Evolutionary conservation across 1,140 invertebrate genomes (phyloP).

Genomic region (Brachionus rotundiformis): DNA sequence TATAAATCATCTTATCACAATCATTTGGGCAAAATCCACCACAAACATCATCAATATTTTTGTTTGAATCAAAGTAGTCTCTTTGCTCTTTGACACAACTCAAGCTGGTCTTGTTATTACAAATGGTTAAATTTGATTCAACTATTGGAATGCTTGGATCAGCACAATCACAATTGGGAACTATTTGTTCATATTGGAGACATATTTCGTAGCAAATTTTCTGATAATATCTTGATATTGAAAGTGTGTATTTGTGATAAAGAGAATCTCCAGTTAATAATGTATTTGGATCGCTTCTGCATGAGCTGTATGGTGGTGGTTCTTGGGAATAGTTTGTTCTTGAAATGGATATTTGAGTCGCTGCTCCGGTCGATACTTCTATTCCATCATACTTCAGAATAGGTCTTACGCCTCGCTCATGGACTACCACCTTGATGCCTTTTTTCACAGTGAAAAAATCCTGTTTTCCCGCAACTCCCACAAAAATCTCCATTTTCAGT

Average conservation of each 20-base stretch:
- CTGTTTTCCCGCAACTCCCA: not conserved
- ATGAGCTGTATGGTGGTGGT: not conserved
- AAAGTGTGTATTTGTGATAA: not conserved
- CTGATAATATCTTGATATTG: slow-evolving; percentile 2
- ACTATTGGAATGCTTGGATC: slow-evolving; percentile 24
- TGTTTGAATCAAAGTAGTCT: slow-evolving; percentile 18
- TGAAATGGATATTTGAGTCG: not conserved
- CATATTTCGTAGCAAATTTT: slow-evolving; percentile 42
- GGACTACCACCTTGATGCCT: slow-evolving; percentile 11
- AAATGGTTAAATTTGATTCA: not conserved
- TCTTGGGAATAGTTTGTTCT: not conserved
- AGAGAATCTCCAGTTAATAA: not conserved
- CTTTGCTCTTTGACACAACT: slow-evolving; percentile 4
- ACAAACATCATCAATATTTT: slow-evolving; percentile 47
- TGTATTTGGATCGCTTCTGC: not conserved
- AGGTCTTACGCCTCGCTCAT: not conserved
- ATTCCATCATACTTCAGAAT: slow-evolving; percentile 39
- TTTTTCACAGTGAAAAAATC: not conserved
- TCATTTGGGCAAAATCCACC: not conserved
- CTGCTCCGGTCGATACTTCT: not conserved
- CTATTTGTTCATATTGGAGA: slow-evolving; percentile 8
- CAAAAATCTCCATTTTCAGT: slow-evolving; percentile 42
- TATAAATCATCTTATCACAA: slow-evolving; percentile 3
- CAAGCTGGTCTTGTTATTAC: not conserved
- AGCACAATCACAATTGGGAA: slow-evolving; percentile 18